A percentile compares a stretch with the other conserved stretches of the same genome.
phyloP scores from a whole-genome alignment of 2,113 vertebrate species.

The Cyprinodon brontotheroides region DNA sequence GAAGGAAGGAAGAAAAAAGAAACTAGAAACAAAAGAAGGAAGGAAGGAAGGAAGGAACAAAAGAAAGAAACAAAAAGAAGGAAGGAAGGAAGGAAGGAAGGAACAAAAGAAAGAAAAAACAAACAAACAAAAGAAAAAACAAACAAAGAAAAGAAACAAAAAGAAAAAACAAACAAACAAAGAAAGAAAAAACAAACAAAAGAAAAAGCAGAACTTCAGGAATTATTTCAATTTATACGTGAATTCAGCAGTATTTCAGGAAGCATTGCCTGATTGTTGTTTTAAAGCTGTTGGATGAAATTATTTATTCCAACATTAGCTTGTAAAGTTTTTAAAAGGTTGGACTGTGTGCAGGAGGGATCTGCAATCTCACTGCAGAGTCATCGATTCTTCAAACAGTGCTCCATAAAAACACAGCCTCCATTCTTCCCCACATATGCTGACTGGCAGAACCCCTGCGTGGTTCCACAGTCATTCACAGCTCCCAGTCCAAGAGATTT shows the following conservation, averaged over 20 bases:
- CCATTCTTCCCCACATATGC: background rate
- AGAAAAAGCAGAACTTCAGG: too few species aligned
- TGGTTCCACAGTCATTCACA: background rate
- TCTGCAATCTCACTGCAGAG: slow-evolving; percentile 16
- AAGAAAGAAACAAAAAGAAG: too few species aligned
- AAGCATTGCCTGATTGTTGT: background rate
- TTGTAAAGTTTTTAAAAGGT: background rate
- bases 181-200: too few species aligned
- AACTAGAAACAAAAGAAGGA: too few species aligned
- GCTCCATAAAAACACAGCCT: background rate
- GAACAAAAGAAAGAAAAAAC: too few species aligned
- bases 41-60: too few species aligned
- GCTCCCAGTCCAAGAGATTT: background rate
- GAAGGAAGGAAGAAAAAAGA: too few species aligned
- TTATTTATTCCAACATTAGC: background rate
- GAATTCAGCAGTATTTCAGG: background rate
- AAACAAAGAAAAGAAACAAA: too few species aligned
- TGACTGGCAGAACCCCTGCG: too few species aligned
- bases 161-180: fast-evolving
- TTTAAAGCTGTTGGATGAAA: background rate
- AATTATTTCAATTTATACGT: background rate
- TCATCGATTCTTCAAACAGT: slow-evolving; percentile 24
- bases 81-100: too few species aligned
- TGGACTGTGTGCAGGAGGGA: slow-evolving; percentile 2
- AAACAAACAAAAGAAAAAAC: too few species aligned